phyloP scores from a whole-genome alignment of 2,797 vertebrate species.

The Diplodus puntazzo region DNA sequence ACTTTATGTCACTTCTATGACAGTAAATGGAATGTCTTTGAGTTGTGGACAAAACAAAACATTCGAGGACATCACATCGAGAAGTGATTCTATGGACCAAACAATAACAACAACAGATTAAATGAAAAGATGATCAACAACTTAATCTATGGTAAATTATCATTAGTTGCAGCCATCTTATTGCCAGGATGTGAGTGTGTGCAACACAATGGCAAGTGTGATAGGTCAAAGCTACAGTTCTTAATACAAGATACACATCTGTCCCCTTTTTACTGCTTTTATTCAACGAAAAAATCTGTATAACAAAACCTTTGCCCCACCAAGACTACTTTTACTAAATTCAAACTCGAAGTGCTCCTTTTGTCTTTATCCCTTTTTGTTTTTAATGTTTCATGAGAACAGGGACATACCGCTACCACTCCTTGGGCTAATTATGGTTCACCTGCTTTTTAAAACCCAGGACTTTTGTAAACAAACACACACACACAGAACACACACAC shows the following conservation, averaged over 20 bases:
- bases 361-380: background rate
- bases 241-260: background rate
- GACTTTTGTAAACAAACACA: slow-evolving; percentile 12
- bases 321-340: background rate
- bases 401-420: slow-evolving; percentile 2
- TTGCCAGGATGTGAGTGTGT: background rate
- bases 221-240: background rate
- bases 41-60: background rate
- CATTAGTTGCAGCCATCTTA: too few relatives aligned
- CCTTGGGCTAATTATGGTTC: slow-evolving; percentile 24
- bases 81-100: too few relatives aligned
- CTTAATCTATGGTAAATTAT: too few relatives aligned
- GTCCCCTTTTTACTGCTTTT: background rate
- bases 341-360: background rate
- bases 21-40: background rate
- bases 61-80: too few relatives aligned
- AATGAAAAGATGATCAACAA: too few relatives aligned
- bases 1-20: background rate
- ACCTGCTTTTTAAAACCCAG: slow-evolving; percentile 34
- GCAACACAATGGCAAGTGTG: too few relatives aligned
- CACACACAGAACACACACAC: slow-evolving; percentile 21
- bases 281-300: background rate
- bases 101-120: too few relatives aligned
- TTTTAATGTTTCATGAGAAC: slow-evolving; percentile 1
- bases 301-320: background rate